A percentile compares a stretch with the other conserved stretches of the same genome.
phyloP scores from a whole-genome alignment of 1,140 invertebrate species.

The Zaprionus vittiger region DNA sequence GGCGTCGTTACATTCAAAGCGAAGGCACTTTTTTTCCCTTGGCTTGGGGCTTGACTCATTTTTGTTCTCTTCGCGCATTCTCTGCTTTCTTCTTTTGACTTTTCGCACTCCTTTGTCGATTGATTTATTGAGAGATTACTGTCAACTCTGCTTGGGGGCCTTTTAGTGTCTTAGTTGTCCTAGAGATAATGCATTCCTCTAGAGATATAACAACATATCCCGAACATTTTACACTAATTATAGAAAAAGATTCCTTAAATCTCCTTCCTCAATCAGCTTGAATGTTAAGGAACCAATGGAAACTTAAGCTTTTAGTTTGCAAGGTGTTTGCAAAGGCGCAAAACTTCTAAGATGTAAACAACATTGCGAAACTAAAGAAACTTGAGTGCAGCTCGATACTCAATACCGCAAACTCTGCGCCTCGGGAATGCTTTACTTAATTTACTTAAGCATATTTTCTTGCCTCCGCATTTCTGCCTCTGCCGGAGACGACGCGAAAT shows the following conservation, averaged over 20 bases:
- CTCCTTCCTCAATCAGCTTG: neutral
- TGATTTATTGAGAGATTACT: constrained; percentile 66
- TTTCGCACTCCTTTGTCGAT: constrained; percentile 21
- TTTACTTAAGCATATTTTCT: constrained; percentile 6
- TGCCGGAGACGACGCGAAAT: constrained; percentile 10
- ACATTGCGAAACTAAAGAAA: neutral
- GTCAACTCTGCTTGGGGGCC: constrained; percentile 34
- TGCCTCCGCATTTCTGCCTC: neutral
- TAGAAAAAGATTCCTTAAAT: neutral
- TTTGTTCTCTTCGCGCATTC: constrained; percentile 5
- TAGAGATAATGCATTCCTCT: neutral
- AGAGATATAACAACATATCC: neutral
- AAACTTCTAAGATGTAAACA: neutral
- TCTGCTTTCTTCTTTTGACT: constrained; percentile 22
- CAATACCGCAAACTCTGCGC: neutral
- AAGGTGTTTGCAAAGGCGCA: neutral
- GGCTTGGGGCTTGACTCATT: neutral
- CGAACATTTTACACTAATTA: neutral
- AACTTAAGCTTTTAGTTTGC: neutral
- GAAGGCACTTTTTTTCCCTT: neutral
- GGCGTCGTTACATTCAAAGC: neutral
- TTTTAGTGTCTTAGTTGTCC: constrained; percentile 44
- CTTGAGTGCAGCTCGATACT: neutral
- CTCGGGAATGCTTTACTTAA: constrained; percentile 1
- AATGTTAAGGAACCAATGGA: neutral